Base-by-base conservation (phyloP, 2,797 vertebrate species). In the Remorina albescens region DNA sequence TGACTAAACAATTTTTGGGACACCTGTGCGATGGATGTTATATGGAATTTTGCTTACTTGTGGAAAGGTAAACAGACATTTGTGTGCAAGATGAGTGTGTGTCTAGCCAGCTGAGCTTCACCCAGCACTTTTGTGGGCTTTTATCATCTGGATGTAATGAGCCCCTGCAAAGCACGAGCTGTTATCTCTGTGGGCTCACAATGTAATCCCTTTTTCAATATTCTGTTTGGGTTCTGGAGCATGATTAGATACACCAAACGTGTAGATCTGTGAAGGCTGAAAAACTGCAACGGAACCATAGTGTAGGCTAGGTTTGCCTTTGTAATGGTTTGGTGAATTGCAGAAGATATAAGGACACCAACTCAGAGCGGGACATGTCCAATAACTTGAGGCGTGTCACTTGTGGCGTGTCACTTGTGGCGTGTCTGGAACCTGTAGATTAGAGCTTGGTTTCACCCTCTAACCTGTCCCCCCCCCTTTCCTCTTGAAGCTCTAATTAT, bases 151-250 rank as follows among this genome's bases (percentile, higher is more conserved):
- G 75, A 70, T 88, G 77, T 76, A 80, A 85, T 86, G 78, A 78
- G 69, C 65, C 58, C 58, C 65, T 82, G 78, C 80, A 73, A 78
- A 86, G 63, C 61, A 42, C 32, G 59, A 71, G 76, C 76, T 63
- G 80, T 85, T 89, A 86, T 87, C 82, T 83, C 82, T 78, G 81
- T 78, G 69, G 76, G 68, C 76, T 83, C 76, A 85, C 70, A 41
- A 67, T 69, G 49, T 81, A 86, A 88, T 85, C 80, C 68, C 61
- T 57, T 71, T 80, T 75, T 82, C 83, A 86, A 71, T 75, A 86
- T 82, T 78, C 63, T 74, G 74, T 80, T 84, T 75, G 83, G 64
- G 67, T 61, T 84, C 80, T 54, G 39, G 78, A 80, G 76, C 65
- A 39, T 60, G 81, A 87, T 80, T 80, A 71, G 73, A 88, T 80